phyloP scores from a whole-genome alignment of 37 sponge, comb jelly and placozoan species.

The Beroe forskalii region DNA sequence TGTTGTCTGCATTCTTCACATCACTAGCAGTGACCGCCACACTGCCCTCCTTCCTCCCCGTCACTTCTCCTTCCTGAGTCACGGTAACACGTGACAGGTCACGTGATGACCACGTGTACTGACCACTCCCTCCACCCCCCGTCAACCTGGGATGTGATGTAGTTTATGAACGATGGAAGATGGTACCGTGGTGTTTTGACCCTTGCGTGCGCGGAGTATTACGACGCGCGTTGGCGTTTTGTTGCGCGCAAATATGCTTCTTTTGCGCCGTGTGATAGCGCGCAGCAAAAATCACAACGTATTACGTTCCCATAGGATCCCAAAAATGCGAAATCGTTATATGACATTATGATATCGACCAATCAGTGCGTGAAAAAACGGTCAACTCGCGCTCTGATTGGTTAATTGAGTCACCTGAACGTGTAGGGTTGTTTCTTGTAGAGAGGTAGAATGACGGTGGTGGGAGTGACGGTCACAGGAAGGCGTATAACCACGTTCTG shows the following conservation, averaged over 20 bases:
- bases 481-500: neutral
- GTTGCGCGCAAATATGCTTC: too few relatives aligned
- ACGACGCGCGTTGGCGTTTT: too few relatives aligned
- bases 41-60: neutral
- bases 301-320: too few relatives aligned
- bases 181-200: too few relatives aligned
- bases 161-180: too few relatives aligned
- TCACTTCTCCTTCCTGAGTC: slow-evolving; percentile 6
- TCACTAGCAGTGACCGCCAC: slow-evolving; percentile 4
- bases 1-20: slow-evolving; percentile 5
- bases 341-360: too few relatives aligned
- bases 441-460: slow-evolving; percentile 12
- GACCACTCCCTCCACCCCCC: slow-evolving; percentile 11
- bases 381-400: too few relatives aligned
- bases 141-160: neutral
- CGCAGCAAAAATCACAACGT: too few relatives aligned
- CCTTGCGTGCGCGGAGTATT: too few relatives aligned
- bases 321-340: too few relatives aligned
- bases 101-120: slow-evolving; percentile 24
- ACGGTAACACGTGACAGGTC: neutral
- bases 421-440: slow-evolving; percentile 15
- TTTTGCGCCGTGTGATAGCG: too few relatives aligned
- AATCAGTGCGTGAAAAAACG: too few relatives aligned
- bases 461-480: slow-evolving; percentile 2
- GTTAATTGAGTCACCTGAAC: neutral